Base-by-base conservation (phyloP, 23 tunicate species). In the Phallusia fumigata region DNA sequence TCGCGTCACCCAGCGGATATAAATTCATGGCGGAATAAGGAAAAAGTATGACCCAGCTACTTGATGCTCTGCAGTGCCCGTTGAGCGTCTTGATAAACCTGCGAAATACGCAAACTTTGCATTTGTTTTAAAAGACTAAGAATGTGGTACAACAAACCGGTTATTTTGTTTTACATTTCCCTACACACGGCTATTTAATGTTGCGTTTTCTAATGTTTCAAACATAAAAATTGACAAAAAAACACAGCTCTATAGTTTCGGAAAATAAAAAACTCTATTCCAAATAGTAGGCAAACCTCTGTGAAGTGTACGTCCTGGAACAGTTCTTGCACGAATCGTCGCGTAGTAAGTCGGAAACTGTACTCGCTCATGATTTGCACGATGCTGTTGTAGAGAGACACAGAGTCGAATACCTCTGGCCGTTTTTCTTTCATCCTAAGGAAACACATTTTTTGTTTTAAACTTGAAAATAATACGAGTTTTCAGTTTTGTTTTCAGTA, bases 321-420 rank as follows among this genome's bases (percentile, higher is more conserved):
- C n/a, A 93, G 65, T 44, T 93, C 97, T 69, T 93, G 97, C 21
- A 93, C 87, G 58, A 93, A 93, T 77, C 97, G 52, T 58, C 97
- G 64, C 5, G 97, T 79, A 26, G 92, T 81, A 0, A 93, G 47
- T 5, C 97, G 84, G 65, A 84, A 93, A 47, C 89, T 84, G 84
- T 93, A 85, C 53, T 88, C 83, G 53, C 93, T 83, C 83, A 93
- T 83, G 77, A 93, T 82, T 32, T 40, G 79, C 45, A 90, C 77
- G 33, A 93, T 77, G 81, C 65, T 79, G 83, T 88, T 84, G 82
- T 88, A 93, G 0, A 93, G 84, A 19, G 81, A 35, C 34, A 88
- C 35, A 12, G 97, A 93, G 30, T 93, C 86, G 72, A 93, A 93
- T 31, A 85, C 76, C 31, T 88, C 92, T 21, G 88, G 86, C 36